phyloP scores from a whole-genome alignment of 1,140 invertebrate species.

The Heliconius eleuchia region DNA sequence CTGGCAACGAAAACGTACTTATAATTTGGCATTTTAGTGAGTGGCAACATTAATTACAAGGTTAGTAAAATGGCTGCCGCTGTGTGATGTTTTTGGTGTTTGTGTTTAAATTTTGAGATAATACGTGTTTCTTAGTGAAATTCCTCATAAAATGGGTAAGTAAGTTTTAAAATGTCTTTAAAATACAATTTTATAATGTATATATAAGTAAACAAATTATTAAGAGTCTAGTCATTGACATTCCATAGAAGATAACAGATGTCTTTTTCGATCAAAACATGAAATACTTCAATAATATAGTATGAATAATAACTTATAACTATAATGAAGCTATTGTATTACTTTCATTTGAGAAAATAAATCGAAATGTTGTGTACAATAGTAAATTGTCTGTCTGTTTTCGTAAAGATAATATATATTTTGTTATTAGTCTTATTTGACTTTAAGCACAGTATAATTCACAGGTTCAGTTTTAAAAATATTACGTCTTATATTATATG shows the following conservation, averaged over 20 bases:
- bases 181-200: neutral
- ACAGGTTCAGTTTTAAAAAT: neutral
- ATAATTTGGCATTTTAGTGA: constrained; percentile 1
- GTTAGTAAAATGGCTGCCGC: constrained; percentile 65
- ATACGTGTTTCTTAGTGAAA: constrained; percentile 50
- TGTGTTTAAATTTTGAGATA: constrained; percentile 54
- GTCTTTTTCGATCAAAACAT: constrained; percentile 39
- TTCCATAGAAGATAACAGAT: constrained; percentile 37
- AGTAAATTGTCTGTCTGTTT: neutral
- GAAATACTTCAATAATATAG: constrained; percentile 18
- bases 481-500: neutral
- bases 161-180: constrained; percentile 22
- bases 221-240: constrained; percentile 21
- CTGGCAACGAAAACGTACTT: neutral
- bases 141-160: constrained; percentile 65
- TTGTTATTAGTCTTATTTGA: constrained; percentile 2
- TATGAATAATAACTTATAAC: neutral
- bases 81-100: constrained; percentile 71
- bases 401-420: neutral
- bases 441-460: neutral
- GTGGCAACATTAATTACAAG: constrained; percentile 45
- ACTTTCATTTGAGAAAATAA: neutral
- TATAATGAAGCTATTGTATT: neutral
- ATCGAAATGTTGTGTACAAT: neutral
- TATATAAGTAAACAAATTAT: neutral